A percentile compares a stretch with the other conserved stretches of the same genome.
phyloP scores from a whole-genome alignment of 2,113 vertebrate genomes.

The Megalops atlanticus region DNA sequence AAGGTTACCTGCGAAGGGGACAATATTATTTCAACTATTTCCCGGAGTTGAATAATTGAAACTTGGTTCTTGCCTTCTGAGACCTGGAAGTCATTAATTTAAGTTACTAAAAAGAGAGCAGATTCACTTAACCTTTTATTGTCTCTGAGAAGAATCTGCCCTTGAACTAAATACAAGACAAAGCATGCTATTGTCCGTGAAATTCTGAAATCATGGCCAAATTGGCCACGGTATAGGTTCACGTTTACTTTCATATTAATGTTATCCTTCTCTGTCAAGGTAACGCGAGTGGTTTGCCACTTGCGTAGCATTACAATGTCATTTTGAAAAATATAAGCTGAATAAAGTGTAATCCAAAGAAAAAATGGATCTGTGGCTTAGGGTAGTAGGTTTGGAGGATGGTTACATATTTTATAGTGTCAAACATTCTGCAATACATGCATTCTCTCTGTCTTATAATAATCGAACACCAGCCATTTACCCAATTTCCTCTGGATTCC shows the following conservation, averaged over 20 bases:
- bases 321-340: no score
- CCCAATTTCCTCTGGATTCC: no score
- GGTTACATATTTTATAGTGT: no score
- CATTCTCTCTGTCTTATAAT: no score
- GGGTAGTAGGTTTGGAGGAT: no score
- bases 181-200: neutral
- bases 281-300: neutral
- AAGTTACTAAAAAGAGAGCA: constrained; percentile 21
- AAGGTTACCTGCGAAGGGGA: constrained; percentile 21
- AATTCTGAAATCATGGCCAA: neutral
- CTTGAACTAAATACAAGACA: constrained; percentile 23
- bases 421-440: no score
- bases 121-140: constrained; percentile 17
- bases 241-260: neutral
- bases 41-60: constrained; percentile 24
- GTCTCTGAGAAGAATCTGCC: neutral
- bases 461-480: no score
- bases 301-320: neutral
- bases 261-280: neutral
- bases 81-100: constrained; percentile 27
- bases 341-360: no score
- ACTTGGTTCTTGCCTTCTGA: constrained; percentile 18
- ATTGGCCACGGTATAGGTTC: neutral
- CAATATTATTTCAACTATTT: constrained; percentile 27
- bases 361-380: no score